Conservation (phyloP, 2,888 invertebrate species). For the Dorcus parallelipipedus region DNA sequence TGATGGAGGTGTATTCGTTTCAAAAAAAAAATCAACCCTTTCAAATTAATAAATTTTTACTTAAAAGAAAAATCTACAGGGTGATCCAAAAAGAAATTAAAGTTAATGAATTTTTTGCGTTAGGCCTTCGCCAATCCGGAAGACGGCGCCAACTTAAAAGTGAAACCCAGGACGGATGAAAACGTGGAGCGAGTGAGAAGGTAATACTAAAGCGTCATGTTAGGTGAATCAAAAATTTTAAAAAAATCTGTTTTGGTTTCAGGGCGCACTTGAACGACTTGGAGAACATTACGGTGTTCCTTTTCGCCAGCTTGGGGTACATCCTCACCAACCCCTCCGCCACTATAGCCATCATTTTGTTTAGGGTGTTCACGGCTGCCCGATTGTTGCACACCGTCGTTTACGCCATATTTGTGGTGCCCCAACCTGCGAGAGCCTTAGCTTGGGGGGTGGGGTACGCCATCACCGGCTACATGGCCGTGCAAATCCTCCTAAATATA, state of each 20-base stretch:
- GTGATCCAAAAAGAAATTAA: too few species aligned
- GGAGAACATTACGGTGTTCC: slow-evolving; percentile 68
- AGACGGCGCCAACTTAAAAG: slow-evolving; percentile 44
- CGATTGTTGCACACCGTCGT: slow-evolving; percentile 62
- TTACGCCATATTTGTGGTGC: slow-evolving; percentile 60
- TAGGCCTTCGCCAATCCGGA: slow-evolving; percentile 57
- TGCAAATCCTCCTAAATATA: slow-evolving; percentile 10
- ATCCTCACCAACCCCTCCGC: slow-evolving; percentile 57
- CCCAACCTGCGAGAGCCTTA: slow-evolving; percentile 41
- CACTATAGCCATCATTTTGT: slow-evolving; percentile 52
- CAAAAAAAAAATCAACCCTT: too few species aligned
- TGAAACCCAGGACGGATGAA: slow-evolving; percentile 43
- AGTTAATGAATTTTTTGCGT: slow-evolving; percentile 11
- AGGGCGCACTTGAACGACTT: slow-evolving; percentile 71
- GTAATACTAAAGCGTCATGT: slow-evolving; percentile 29
- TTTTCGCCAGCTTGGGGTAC: slow-evolving; percentile 60
- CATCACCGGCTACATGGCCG: slow-evolving; percentile 25
- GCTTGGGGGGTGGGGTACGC: slow-evolving; percentile 19
- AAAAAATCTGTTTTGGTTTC: neutral
- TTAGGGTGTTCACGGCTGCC: slow-evolving; percentile 55
- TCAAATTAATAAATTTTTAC: too few species aligned
- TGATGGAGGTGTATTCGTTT: too few species aligned
- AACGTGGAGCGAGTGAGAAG: slow-evolving; percentile 54
- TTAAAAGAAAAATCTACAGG: too few species aligned
- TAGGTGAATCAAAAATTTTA: too few species aligned